Evolutionary conservation across 1,140 invertebrate genomes (phyloP), one percentile per base, ranked within the genome.

Genomic region (Lordiphosa stackelbergi): DNA sequence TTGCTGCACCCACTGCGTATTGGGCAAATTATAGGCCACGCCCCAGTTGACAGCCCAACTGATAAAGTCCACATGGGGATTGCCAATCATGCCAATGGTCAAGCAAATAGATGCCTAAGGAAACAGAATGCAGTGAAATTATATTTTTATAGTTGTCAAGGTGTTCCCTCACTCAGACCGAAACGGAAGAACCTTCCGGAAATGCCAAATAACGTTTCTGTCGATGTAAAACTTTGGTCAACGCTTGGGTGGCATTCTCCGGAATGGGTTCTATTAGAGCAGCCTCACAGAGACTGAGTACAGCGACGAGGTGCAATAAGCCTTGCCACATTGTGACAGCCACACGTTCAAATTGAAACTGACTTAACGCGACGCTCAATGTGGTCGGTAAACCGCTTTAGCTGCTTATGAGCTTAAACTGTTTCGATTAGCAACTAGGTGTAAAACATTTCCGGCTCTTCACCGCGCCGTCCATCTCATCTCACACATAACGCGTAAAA

Each of bases 1-100:
- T 4, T 91, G 86, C 19, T 90, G 88, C 2, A 91, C 90, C 73
- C 91, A 91, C 2, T 91, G 92, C 19, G 91, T 90, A 69, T 94
- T 91, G 2, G 93, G 93, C 38, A 94, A 75, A 66, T 94, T 91
- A 71, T 94, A 94, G 2, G 93, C 92, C 19, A 94, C 92, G 53
- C 93, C 93, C 93, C 93, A 94, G 81, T 94, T 94, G 12, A 87
- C 68, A 2, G 85, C 87, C 73, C 79, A 88, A 53, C 85, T 88
- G 1, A 88, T 57, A 46, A 66, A 87, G 37, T 85, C 61, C 24
- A 73, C 68, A 51, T 86, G 54, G 8, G 87, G 86, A 56, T 87
- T 88, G 41, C 85, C 86, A 70, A 87, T 72, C 48, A 85, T 74
- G 16, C 87, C 85, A 24, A 87, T 68, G 16, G 86, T 88, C 55